Evolutionary conservation across 1,140 invertebrate genomes (phyloP), one percentile per base, ranked within the genome.

Genomic region (Triops cancriformis): DNA sequence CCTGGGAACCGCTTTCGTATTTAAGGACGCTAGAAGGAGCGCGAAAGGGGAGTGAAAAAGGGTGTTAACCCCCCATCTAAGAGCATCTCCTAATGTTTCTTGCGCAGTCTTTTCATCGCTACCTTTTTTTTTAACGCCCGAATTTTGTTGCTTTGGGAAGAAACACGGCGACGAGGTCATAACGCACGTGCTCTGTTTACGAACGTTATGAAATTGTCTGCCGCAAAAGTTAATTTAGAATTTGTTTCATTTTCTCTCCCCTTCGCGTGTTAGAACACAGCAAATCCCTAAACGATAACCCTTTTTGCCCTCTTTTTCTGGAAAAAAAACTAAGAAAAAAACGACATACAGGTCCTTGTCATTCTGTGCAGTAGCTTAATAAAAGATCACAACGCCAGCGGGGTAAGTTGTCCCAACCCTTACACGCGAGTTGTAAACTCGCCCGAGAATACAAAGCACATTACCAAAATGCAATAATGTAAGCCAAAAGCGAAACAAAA

Each of bases 201-300:
- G 23, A 64, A 64, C 51, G 6, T 64, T 18, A 64, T 64, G 51
- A 64, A 64, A 64, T 64, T 64, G 51, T 64, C 51, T 64, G 31
- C 51, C 51, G 23, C 51, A 64, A 64, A 64, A 64, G 51, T 64
- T 64, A 64, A 64, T 64, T 64, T 64, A 23, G 45, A 64, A 64
- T 64, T 64, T 64, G 51, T 64, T 64, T 64, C 51, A 37, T 37
- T 37, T 37, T 37, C 31, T 37, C 31, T 37, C 31, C 31, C 31
- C 7, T 37, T 37, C 31, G 31, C 31, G 31, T 37, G 31, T 7
- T 37, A 37, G 31, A 37, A 37, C 31, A 37, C 31, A 37, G 31
- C 31, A 37, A 37, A 37, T 37, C 31, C 31, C 31, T 37, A 37
- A 37, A 37, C 31, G 31, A 37, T 37, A 37, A 37, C 31, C 31